Conservation (phyloP, 2,113 vertebrate genomes). For the Seriola aureovittata region DNA sequence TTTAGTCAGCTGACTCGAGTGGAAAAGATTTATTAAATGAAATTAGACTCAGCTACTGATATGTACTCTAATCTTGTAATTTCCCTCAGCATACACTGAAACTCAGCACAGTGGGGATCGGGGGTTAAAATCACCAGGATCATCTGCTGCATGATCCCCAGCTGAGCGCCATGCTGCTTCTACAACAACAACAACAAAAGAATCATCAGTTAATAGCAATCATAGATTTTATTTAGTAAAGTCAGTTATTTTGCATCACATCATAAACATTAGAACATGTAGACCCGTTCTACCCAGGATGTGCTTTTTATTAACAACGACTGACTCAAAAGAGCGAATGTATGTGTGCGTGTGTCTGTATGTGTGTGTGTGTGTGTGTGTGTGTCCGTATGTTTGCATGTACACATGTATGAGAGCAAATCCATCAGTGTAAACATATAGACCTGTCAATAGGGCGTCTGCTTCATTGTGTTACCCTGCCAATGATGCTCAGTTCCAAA, state of each 20-base stretch:
- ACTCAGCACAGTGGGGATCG: background rate
- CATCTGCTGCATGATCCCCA: background rate
- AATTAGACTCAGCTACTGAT: background rate
- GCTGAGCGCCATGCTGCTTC: background rate
- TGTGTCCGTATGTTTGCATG: conserved; percentile 10
- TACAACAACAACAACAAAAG: too few relatives aligned
- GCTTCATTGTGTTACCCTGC: conserved; percentile 63
- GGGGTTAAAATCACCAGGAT: background rate
- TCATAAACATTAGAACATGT: background rate
- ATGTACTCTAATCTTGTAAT: background rate
- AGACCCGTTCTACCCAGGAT: background rate
- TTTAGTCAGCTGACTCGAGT: too few relatives aligned
- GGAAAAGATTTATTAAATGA: too few relatives aligned
- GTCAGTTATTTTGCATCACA: background rate
- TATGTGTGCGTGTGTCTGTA: conserved; percentile 6
- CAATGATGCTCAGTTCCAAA: conserved; percentile 66
- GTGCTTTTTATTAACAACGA: background rate
- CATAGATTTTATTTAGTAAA: background rate
- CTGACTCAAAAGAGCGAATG: background rate
- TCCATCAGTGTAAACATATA: conserved; percentile 78
- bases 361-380: conserved; percentile 11
- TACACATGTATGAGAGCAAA: conserved; percentile 41
- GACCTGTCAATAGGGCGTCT: conserved; percentile 76
- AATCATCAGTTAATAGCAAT: too few relatives aligned
- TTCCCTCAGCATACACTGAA: too few relatives aligned